Conservation (phyloP, 2,113 vertebrate genomes). For the Scophthalmus maximus region DNA sequence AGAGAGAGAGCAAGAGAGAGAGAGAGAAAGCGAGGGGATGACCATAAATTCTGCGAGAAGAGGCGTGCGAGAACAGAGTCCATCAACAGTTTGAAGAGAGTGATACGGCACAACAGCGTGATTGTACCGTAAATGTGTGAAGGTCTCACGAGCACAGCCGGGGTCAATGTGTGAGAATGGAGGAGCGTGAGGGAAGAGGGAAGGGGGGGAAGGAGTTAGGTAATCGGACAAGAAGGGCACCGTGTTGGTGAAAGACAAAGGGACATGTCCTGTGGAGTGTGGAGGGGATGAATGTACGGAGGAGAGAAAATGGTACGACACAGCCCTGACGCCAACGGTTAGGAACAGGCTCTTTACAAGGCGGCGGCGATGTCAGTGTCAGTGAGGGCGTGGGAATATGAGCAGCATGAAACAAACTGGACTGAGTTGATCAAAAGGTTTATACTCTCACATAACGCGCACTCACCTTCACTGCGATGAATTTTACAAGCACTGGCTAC, state of each 20-base stretch:
- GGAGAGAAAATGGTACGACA: too few species aligned
- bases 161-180: background rate
- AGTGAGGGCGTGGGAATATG: too few species aligned
- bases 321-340: too few species aligned
- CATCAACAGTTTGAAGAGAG: conserved; percentile 35
- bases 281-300: too few species aligned
- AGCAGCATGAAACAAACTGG: too few species aligned
- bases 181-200: background rate
- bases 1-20: background rate
- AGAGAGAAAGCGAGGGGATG: background rate
- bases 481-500: too few species aligned
- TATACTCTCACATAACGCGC: too few species aligned
- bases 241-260: background rate
- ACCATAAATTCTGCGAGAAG: conserved; percentile 22
- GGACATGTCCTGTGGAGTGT: background rate
- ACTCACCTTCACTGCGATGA: too few species aligned
- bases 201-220: background rate
- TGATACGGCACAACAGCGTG: conserved; percentile 8
- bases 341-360: too few species aligned
- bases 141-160: background rate
- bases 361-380: too few species aligned
- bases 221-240: background rate
- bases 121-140: conserved; percentile 14
- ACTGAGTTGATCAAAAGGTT: too few species aligned
- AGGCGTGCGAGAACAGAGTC: conserved; percentile 14